These are phyloP conservation scores for Noctua comes DNA, from an alignment of 2,888 invertebrate genomes.

Conservation along the genomic window DNA sequence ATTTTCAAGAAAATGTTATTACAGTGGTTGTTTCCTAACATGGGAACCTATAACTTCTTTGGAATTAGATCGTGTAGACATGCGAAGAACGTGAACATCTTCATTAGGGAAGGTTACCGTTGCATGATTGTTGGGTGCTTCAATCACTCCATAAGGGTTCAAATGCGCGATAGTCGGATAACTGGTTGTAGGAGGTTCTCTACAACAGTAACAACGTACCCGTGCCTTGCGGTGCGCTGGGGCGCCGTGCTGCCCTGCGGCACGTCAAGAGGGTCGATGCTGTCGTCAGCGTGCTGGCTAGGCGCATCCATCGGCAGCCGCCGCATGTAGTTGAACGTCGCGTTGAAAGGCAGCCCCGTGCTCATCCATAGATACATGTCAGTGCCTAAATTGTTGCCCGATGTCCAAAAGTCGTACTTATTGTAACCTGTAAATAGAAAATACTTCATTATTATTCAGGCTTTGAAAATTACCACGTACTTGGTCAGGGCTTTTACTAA, in stretches of 20 bases:
- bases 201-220: slow-evolving; percentile 81
- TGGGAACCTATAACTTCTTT: slow-evolving; percentile 39
- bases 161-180: neutral
- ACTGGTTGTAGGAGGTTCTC: neutral
- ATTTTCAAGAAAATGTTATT: slow-evolving; percentile 68
- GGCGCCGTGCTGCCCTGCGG: slow-evolving; percentile 94
- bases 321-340: slow-evolving; percentile 95
- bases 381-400: slow-evolving; percentile 96
- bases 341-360: slow-evolving; percentile 96
- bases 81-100: slow-evolving; percentile 33
- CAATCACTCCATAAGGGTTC: neutral
- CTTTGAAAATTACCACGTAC: neutral
- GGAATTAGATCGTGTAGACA: slow-evolving; percentile 25
- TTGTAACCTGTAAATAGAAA: slow-evolving; percentile 90
- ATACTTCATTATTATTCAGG: neutral
- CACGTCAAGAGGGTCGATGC: slow-evolving; percentile 91
- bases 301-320: slow-evolving; percentile 89
- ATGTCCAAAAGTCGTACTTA: slow-evolving; percentile 97
- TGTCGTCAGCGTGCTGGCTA: slow-evolving; percentile 89
- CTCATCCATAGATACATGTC: slow-evolving; percentile 98
- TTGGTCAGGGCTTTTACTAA: neutral
- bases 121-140: neutral
- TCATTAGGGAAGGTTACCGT: neutral
- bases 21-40: slow-evolving; percentile 31
- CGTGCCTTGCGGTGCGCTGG: slow-evolving; percentile 94